phyloP scores from a whole-genome alignment of 1,140 invertebrate genomes.

The Drosophila cardini region DNA sequence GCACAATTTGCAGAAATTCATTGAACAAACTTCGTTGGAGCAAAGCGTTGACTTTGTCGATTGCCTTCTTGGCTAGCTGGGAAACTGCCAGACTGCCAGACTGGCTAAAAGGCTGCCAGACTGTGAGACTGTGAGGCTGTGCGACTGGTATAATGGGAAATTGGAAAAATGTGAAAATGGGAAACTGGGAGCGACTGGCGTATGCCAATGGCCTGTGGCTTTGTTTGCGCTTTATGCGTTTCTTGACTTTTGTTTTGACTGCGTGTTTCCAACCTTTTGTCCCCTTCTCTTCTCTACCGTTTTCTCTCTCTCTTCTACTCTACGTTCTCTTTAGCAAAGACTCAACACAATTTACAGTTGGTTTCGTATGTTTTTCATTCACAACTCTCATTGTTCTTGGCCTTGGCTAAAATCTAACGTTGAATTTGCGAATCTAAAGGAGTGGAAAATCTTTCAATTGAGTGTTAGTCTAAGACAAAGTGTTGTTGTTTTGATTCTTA shows the following conservation, averaged over 20 bases:
- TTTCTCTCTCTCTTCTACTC: too few species aligned
- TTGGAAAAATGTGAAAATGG: not conserved
- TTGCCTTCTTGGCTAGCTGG: conserved; percentile 11
- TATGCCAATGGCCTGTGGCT: conserved; percentile 75
- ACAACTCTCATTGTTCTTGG: conserved; percentile 24
- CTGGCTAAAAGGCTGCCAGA: conserved; percentile 2
- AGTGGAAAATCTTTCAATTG: not conserved
- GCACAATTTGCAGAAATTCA: conserved; percentile 1
- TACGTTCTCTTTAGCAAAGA: not conserved
- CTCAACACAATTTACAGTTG: conserved; percentile 13
- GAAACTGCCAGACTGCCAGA: not conserved
- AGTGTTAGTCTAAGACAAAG: not conserved
- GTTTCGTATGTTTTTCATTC: conserved; percentile 32
- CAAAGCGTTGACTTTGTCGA: conserved; percentile 28
- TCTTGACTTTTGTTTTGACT: conserved; percentile 49
- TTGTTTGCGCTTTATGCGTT: conserved; percentile 68
- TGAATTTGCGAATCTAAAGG: not conserved
- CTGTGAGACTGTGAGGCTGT: not conserved
- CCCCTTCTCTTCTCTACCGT: too few species aligned
- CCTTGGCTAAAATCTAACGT: conserved; percentile 41
- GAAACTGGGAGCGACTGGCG: conserved; percentile 32
- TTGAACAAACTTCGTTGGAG: conserved; percentile 11
- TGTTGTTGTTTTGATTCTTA: not conserved
- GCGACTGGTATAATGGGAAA: conserved; percentile 4
- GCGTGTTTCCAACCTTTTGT: conserved; percentile 19